Evolutionary conservation across 2,888 invertebrate species (phyloP), one percentile per base, ranked within the genome.

Genomic region (Pseudeuparius sepicola): DNA sequence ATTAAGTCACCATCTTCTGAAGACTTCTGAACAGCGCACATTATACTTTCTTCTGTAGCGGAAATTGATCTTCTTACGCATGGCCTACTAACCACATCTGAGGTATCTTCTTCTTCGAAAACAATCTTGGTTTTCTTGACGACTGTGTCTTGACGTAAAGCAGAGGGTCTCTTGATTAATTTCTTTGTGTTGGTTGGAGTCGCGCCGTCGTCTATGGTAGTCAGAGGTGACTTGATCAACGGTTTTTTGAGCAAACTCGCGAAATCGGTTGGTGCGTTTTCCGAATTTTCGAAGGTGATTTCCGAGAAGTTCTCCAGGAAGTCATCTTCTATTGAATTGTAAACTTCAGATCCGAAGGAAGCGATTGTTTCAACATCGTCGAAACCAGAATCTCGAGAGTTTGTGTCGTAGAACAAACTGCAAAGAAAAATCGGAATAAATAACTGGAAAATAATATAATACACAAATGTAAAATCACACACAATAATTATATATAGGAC

Each of bases 151-250:
- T n/a, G n/a, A n/a, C n/a, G n/a, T n/a, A n/a, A n/a, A n/a, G n/a
- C n/a, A n/a, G n/a, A n/a, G n/a, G n/a, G n/a, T 24, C 86, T 67
- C 57, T 87, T 87, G 53, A 73, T 75, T 3, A 55, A 48, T 18
- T 55, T 55, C 40, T 59, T 60, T 25, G 61, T 64, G 16, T 48
- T 52, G 27, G 53, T 56, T 4, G 63, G 57, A 15, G 39, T 32
- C 2, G 32, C 43, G n/a, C n/a, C n/a, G n/a, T n/a, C n/a, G n/a
- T n/a, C n/a, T n/a, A n/a, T n/a, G n/a, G n/a, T n/a, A n/a, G n/a
- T n/a, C n/a, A n/a, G n/a, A n/a, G n/a, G n/a, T n/a, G n/a, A n/a
- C n/a, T n/a, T n/a, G 4, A 34, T 13, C 11, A 41, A 29, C 5
- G 38, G 36, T 25, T 39, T 36, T 16, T 34, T 12, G 6, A 41